phyloP scores from a whole-genome alignment of 2,888 invertebrate genomes.

The Imbricaverruca yamaguchii region DNA sequence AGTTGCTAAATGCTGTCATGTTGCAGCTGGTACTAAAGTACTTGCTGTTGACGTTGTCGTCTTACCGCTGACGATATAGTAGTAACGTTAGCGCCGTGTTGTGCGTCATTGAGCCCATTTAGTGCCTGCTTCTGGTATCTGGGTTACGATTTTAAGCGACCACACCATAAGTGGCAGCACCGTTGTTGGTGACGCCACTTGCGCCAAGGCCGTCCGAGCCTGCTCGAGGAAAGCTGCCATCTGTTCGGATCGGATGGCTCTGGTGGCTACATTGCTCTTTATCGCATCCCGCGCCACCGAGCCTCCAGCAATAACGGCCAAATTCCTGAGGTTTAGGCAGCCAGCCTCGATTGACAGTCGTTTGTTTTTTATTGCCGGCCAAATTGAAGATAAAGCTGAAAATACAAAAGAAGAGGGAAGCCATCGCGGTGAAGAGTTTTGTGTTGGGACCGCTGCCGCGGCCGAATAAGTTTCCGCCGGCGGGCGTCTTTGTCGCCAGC shows the following conservation, averaged over 20 bases:
- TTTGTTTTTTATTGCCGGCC: slow-evolving; percentile 18
- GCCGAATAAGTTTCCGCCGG: neutral
- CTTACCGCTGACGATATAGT: no score
- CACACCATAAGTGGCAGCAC: no score
- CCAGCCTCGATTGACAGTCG: slow-evolving; percentile 18
- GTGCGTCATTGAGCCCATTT: no score
- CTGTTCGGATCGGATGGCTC: neutral
- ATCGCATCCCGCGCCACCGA: neutral
- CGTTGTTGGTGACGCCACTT: no score
- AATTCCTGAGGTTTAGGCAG: slow-evolving; percentile 18
- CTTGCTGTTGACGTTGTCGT: no score
- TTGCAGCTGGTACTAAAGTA: no score
- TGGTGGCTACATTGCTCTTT: neutral
- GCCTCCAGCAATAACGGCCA: neutral
- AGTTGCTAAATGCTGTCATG: no score
- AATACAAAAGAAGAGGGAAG: slow-evolving; percentile 12
- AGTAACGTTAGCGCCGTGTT: no score
- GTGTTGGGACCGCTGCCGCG: neutral
- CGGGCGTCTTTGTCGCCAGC: neutral
- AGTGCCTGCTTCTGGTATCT: no score
- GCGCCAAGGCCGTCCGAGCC: neutral
- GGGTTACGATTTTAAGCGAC: no score
- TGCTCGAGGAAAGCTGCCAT: neutral
- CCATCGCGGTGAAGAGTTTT: neutral
- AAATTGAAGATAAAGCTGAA: slow-evolving; percentile 19